These are phyloP conservation scores for Ligdia adustata DNA, from an alignment of 2,888 invertebrate genomes.

Conservation along the genomic window DNA sequence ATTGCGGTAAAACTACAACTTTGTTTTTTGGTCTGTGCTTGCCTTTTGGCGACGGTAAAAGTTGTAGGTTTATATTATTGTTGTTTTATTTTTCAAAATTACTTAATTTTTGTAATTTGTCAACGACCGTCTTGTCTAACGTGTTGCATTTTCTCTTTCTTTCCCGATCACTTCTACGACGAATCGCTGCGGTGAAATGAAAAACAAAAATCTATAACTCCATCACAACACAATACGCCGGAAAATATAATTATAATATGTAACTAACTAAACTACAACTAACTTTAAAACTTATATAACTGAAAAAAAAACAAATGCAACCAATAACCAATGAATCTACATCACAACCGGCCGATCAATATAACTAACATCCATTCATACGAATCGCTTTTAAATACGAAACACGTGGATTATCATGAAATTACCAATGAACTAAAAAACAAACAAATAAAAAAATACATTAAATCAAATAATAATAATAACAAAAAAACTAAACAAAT, in stretches of 20 bases:
- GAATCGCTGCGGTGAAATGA: constrained; percentile 43
- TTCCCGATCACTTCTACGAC: constrained; percentile 66
- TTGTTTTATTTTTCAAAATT: constrained; percentile 36
- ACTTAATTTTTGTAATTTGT: constrained; percentile 3
- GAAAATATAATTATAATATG: constrained; percentile 5
- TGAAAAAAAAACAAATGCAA: no score
- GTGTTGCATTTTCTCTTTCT: constrained; percentile 83
- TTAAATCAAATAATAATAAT: no score
- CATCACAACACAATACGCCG: constrained; percentile 25
- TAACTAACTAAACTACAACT: neutral
- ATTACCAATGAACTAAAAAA: no score
- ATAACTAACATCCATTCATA: no score
- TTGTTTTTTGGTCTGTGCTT: constrained; percentile 74
- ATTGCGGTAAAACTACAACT: constrained; percentile 43
- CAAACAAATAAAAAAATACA: no score
- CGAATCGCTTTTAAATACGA: no score
- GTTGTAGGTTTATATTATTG: constrained; percentile 37
- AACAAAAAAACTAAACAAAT: no score
- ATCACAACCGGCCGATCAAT: neutral
- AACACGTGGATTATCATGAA: no score
- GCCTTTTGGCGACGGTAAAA: constrained; percentile 74
- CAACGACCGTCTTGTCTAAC: constrained; percentile 70
- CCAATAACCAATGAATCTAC: neutral
- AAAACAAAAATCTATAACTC: no score
- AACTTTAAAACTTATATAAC: neutral